Base-by-base conservation (phyloP, 2,797 vertebrate species). In the Kryptolebias ocellatus region DNA sequence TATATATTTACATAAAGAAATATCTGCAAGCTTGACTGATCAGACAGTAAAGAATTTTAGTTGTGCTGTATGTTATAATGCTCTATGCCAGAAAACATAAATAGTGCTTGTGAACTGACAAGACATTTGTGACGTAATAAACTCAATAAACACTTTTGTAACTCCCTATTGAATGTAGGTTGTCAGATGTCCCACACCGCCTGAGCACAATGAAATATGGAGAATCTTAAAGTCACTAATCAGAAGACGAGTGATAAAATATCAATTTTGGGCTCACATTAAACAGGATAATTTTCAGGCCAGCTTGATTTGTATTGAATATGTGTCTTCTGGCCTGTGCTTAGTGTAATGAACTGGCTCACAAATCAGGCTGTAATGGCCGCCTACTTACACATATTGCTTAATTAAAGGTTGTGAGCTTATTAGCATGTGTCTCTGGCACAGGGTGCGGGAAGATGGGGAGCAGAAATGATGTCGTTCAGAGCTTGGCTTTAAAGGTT, bases 351-450 rank as follows among this genome's bases (percentile, higher is more conserved):
- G 96, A 97, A 98, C 94, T 95, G 92, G 92, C 93, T 95, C 95
- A 98, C 97, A 99, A 98, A 99, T 99, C 96, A 98, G 95, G 91
- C 93, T 93, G 93, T 97, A 98, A 99, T 97, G 96, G 95, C 95
- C 94, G 95, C 94, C 96, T 97, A 96, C 96, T 98, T 98, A 97
- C 96, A 96, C 96, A 96, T 99, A 98, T 96, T 95, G 96, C 96
- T 98, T 99, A 98, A 99, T 99, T 99, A 98, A 98, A 98, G 98
- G 96, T 96, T 98, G 97, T 97, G 95, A 95, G 96, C 96, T 97
- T 98, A 98, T 99, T 98, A 98, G 97, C 98, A 98, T 98, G 97
- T 98, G 96, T 98, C 96, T 96, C 94, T 94, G 94, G 94, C 92
- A 90, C 87, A 89, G 94, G 95, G 93, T 88, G 87, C 91, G 85